phyloP scores from a whole-genome alignment of 2,888 invertebrate genomes.

The Amorpha juglandis region DNA sequence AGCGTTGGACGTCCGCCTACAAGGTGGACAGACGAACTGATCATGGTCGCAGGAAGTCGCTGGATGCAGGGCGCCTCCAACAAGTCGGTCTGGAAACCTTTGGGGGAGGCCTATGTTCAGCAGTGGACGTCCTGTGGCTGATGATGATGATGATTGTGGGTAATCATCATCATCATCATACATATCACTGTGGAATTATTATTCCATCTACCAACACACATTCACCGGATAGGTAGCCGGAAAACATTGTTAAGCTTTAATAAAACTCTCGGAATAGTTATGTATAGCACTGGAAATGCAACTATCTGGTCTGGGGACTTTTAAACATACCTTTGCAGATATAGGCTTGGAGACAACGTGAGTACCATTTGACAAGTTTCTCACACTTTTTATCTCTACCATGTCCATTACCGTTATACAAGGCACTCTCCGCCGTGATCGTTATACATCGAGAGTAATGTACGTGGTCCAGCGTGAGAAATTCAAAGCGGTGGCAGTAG shows the following conservation, averaged over 20 bases:
- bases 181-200: neutral
- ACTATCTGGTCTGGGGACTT: slow-evolving; percentile 77
- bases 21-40: too few species aligned
- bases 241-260: slow-evolving; percentile 72
- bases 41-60: too few species aligned
- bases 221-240: slow-evolving; percentile 23
- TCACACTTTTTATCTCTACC: slow-evolving; percentile 49
- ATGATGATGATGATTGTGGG: too few species aligned
- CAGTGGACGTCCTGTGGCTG: too few species aligned
- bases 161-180: neutral
- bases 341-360: slow-evolving; percentile 78
- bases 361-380: slow-evolving; percentile 59
- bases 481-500: slow-evolving; percentile 26
- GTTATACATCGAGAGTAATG: slow-evolving; percentile 47
- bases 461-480: slow-evolving; percentile 35
- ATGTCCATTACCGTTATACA: slow-evolving; percentile 51
- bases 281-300: slow-evolving; percentile 76
- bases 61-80: too few species aligned
- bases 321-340: slow-evolving; percentile 74
- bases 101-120: too few species aligned
- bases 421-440: neutral
- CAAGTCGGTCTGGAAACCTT: too few species aligned
- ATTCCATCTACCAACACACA: slow-evolving; percentile 8
- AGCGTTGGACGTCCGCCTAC: too few species aligned
- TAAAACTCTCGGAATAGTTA: slow-evolving; percentile 74